Evolutionary conservation across 2,113 vertebrate species (phyloP).

Genomic region (Takifugu bimaculatus): DNA sequence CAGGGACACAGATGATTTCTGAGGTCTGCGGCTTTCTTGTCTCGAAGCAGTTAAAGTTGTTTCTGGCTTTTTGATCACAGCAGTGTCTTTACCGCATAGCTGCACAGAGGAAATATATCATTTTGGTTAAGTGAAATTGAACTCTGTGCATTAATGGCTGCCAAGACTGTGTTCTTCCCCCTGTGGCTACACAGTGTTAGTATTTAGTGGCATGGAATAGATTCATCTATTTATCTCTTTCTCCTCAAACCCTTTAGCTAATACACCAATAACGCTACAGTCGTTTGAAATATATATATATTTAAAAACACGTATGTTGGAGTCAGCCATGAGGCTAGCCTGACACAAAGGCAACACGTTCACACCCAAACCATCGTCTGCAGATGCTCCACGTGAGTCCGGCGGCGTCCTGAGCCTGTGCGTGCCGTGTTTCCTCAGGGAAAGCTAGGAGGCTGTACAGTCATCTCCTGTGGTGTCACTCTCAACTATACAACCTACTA

Average conservation of each 20-base stretch:
- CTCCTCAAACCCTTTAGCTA: conserved; percentile 46
- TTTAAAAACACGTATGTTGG: too few relatives aligned
- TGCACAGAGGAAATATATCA: conserved; percentile 51
- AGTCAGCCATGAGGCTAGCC: not conserved
- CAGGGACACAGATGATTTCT: conserved; percentile 25
- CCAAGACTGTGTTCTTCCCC: conserved; percentile 49
- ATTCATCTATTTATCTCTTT: conserved; percentile 37
- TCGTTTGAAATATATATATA: too few relatives aligned
- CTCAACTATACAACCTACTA: conserved; percentile 99
- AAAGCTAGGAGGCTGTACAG: conserved; percentile 99
- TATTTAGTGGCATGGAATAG: conserved; percentile 49
- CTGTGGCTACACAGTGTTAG: conserved; percentile 60
- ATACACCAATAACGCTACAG: too few relatives aligned
- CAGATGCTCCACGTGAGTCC: not conserved
- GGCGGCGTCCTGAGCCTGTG: conserved; percentile 1
- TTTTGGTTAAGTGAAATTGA: conserved; percentile 68
- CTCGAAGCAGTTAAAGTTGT: conserved; percentile 47
- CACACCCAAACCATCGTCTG: too few relatives aligned
- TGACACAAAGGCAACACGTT: not conserved
- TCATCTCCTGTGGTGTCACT: conserved; percentile 98
- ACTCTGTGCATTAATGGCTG: conserved; percentile 70
- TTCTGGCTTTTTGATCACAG: conserved; percentile 53
- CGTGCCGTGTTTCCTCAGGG: conserved; percentile 76
- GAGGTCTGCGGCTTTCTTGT: conserved; percentile 40
- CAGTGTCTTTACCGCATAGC: conserved; percentile 48